Evolutionary conservation across 2,797 vertebrate genomes (phyloP), one percentile per base, ranked within the genome.

Genomic region (Trachurus trachurus): DNA sequence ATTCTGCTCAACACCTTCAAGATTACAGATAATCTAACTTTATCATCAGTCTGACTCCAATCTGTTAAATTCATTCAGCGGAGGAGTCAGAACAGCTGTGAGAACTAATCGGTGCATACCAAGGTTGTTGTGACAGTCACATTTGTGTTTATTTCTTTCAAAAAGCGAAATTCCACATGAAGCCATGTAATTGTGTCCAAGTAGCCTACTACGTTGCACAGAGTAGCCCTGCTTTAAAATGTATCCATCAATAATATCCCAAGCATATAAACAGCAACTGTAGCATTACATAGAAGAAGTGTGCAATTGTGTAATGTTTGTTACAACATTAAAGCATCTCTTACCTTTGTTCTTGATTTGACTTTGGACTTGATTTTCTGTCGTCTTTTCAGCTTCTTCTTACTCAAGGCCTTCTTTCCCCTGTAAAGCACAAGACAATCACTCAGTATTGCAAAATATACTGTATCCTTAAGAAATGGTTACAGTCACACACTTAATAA

Each of bases 341-440:
- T 95, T 96, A 98, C 98, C 97, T 99, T 99, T 96, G 95, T 97
- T 95, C 97, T 96, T 86, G 96, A 95, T 96, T 98, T 99, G 76
- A 97, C 96, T 97, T 99, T 99, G 94, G 98, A 98, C 93, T 99
- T 99, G 91, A 97, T 96, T 94, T 99, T 99, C 93, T 99, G 98
- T 92, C 99, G 97, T 85, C 97, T 96, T 95, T 99, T 99, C 87
- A 99, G 94, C 83, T 99, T 99, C 95, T 99, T 99, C 96, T 99
- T 99, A 94, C 96, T 99, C 93, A 99, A 96, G 89, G 97, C 95
- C 93, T 99, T 99, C 94, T 99, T 99, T 88, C 96, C 97, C 91
- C 98, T 99, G 92, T 26, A 88, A 97, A 90, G 67, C 11, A 89
- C 0, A 89, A 5, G 74, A 45, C 5, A 6, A 82, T 65, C 1